A percentile compares a stretch with the other conserved stretches of the same genome.
phyloP scores from a whole-genome alignment of 1,140 invertebrate species.

The Ooceraea biroi region DNA sequence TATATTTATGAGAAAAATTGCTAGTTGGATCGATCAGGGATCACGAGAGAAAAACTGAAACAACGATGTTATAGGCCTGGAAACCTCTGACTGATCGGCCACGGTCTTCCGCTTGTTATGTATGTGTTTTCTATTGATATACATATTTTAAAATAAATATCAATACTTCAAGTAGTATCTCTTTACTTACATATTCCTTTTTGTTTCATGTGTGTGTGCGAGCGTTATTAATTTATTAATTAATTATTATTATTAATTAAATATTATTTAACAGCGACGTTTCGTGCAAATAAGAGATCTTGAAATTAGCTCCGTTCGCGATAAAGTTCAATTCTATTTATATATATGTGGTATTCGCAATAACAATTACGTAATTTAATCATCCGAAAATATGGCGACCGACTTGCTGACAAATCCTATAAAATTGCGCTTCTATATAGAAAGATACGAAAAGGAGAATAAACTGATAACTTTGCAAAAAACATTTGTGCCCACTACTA shows the following conservation, averaged over 20 bases:
- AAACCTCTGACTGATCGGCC: slow-evolving; percentile 51
- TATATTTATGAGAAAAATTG: slow-evolving; percentile 65
- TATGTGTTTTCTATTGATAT: slow-evolving; percentile 85
- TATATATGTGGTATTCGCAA: not conserved
- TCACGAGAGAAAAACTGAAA: slow-evolving; percentile 6
- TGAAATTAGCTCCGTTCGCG: slow-evolving; percentile 20
- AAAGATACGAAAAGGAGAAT: slow-evolving; percentile 78
- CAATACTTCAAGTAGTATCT: slow-evolving; percentile 65
- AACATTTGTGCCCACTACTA: slow-evolving; percentile 71
- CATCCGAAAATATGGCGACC: slow-evolving; percentile 16
- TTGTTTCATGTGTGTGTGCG: not conserved
- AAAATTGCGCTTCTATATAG: slow-evolving; percentile 73
- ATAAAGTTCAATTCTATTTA: not conserved
- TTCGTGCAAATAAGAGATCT: not conserved
- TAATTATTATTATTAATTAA: too few species aligned
- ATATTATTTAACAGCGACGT: not conserved
- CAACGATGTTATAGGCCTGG: slow-evolving; percentile 27
- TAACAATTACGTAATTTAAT: not conserved
- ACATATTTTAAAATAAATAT: slow-evolving; percentile 85
- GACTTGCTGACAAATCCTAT: not conserved
- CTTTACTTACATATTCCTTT: not conserved
- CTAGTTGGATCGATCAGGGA: slow-evolving; percentile 15
- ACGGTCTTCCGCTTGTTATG: slow-evolving; percentile 82
- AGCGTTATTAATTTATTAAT: too few species aligned
- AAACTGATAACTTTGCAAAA: slow-evolving; percentile 69